Evolutionary conservation across 2,113 vertebrate genomes (phyloP).

Genomic region (Stercorarius parasiticus): DNA sequence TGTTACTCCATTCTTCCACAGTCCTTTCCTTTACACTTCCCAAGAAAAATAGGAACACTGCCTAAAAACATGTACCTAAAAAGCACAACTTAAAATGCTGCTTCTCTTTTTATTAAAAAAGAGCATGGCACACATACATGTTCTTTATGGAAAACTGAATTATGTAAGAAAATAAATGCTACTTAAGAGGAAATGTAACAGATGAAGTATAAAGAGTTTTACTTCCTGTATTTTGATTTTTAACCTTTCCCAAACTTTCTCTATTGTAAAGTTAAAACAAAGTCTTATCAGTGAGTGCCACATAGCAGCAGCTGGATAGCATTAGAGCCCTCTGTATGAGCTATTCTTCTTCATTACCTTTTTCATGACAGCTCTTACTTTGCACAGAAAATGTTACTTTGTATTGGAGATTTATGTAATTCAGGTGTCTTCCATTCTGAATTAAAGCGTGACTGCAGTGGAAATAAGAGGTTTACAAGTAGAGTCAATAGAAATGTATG

Average conservation of each 20-base stretch:
- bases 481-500: conserved; percentile 13
- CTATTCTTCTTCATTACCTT: conserved; percentile 92
- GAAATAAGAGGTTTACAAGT: conserved; percentile 33
- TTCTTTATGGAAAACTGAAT: conserved; percentile 59
- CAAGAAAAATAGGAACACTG: neutral
- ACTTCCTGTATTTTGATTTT: conserved; percentile 77
- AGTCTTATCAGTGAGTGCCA: conserved; percentile 79
- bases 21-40: neutral
- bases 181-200: conserved; percentile 72
- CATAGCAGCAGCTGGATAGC: conserved; percentile 91
- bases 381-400: conserved; percentile 86
- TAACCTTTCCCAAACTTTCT: conserved; percentile 79
- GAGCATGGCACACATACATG: neutral
- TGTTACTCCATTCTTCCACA: neutral
- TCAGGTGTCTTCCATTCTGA: conserved; percentile 84
- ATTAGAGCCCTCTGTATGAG: conserved; percentile 86
- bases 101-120: conserved; percentile 12
- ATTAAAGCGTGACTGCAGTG: conserved; percentile 60
- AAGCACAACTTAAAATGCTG: conserved; percentile 11
- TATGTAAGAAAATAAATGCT: conserved; percentile 69
- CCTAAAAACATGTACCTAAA: neutral
- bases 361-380: conserved; percentile 87
- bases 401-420: conserved; percentile 88
- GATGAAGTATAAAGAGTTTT: conserved; percentile 74
- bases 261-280: conserved; percentile 78